These are phyloP conservation scores for Agrotis segetum DNA, from an alignment of 2,888 invertebrate species.

Conservation along the genomic window DNA sequence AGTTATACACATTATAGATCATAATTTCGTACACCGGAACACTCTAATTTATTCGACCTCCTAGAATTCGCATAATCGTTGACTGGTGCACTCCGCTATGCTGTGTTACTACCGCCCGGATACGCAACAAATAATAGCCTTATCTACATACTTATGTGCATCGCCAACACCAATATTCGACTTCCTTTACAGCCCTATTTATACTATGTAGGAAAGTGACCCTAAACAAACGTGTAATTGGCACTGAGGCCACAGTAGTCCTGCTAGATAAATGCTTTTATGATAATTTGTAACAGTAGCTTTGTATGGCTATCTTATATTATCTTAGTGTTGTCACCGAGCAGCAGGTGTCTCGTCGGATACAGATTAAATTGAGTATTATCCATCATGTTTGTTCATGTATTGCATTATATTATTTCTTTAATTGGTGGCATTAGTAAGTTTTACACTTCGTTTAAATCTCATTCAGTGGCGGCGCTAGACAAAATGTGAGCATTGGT, in stretches of 20 bases:
- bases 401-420: constrained; percentile 54
- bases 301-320: constrained; percentile 63
- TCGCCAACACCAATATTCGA: constrained; percentile 77
- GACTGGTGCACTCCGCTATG: constrained; percentile 42
- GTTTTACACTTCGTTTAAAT: constrained; percentile 53
- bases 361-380: constrained; percentile 62
- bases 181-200: constrained; percentile 72
- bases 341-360: constrained; percentile 31
- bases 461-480: constrained; percentile 8
- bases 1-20: constrained; percentile 37
- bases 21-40: constrained; percentile 49
- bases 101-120: constrained; percentile 76
- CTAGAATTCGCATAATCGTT: constrained; percentile 27
- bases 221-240: constrained; percentile 59
- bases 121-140: constrained; percentile 73
- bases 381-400: constrained; percentile 58
- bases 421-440: constrained; percentile 61
- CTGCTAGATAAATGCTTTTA: constrained; percentile 75
- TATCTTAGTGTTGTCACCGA: constrained; percentile 54
- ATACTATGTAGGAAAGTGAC: constrained; percentile 66
- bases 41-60: constrained; percentile 54
- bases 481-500: too few relatives aligned
- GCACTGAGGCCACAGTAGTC: constrained; percentile 73
- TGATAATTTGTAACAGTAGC: constrained; percentile 55
- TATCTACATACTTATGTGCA: constrained; percentile 72